These are phyloP conservation scores for Amiota minor DNA, from an alignment of 2,888 invertebrate species.

Conservation along the genomic window DNA sequence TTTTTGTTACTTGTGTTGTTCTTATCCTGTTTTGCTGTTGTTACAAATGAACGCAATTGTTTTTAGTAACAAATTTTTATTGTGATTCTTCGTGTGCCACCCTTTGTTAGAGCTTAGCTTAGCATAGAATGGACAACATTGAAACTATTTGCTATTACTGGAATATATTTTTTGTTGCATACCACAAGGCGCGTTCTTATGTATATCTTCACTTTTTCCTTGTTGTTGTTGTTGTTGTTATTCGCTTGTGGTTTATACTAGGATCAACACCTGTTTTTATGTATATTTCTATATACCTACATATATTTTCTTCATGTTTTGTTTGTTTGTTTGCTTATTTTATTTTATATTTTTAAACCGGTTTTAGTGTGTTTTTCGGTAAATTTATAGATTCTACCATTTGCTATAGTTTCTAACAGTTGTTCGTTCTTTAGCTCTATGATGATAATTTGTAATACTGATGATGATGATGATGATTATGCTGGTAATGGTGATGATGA, in stretches of 20 bases:
- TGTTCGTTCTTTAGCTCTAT: background rate
- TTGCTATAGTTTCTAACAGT: background rate
- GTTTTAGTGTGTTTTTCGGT: conserved; percentile 1
- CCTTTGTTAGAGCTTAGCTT: background rate
- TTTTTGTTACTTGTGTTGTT: conserved; percentile 21
- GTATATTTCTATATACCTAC: conserved; percentile 30
- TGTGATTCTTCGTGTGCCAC: conserved; percentile 42
- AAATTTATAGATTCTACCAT: conserved; percentile 10
- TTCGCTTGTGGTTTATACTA: conserved; percentile 18
- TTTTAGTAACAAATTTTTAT: conserved; percentile 57
- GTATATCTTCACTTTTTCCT: background rate
- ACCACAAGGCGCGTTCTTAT: conserved; percentile 40
- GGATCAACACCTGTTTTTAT: conserved; percentile 65
- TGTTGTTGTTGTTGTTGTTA: background rate
- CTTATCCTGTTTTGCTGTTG: background rate
- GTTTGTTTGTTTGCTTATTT: background rate
- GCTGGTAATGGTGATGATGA: too few species aligned
- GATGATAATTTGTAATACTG: too few species aligned
- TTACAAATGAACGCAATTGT: conserved; percentile 62
- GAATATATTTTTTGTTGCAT: conserved; percentile 33
- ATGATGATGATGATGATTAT: too few species aligned
- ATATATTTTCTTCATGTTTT: background rate
- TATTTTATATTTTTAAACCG: conserved; percentile 19
- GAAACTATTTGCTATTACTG: background rate
- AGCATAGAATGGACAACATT: background rate